Base-by-base conservation (phyloP, 1,140 invertebrate genomes). In the Drosophila sp. region DNA sequence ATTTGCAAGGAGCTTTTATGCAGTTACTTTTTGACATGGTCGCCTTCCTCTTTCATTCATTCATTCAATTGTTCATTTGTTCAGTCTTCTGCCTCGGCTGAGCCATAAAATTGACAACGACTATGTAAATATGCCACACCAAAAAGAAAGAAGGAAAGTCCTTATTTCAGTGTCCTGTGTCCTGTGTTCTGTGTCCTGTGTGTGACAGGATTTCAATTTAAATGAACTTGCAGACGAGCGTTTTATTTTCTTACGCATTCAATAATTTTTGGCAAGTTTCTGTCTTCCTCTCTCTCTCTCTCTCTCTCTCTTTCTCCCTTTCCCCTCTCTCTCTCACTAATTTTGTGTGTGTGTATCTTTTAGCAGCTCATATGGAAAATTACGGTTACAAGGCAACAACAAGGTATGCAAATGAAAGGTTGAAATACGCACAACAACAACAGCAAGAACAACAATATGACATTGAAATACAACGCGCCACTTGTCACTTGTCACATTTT, bases 1-100 rank as follows among this genome's bases (percentile, higher is more conserved):
- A 89, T 89, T 89, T 89, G 83, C 84, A 89, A 89, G 83, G 69
- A 89, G 80, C 83, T 89, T 89, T 89, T 80, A 89, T 89, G 83
- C 83, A 89, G 83, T 89, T 89, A 89, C 83, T 89, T 89, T 89
- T 83, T 89, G 83, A 89, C 84, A 87, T 89, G 80, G 36, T 74
- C 63, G 66, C 67, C 72, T 87, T 69, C 67, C 63, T 58, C 67
- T 67, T 87, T 69, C 67, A 65, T 21, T 21, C 67, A 67, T 87
- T 69, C 61, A 14, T 67, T 73, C 57, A 56, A 71, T 57, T 70
- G 36, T 41, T 59, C 27, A 56, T 74, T 65, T 65, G 18, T 51
- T 67, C 51, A 21, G 48, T 67, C 54, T 65, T 29, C 45, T 58
- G 54, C 54, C 34, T 69, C 57, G 56, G 50, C 64, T 61, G 63